Evolutionary conservation across 1,140 invertebrate genomes (phyloP).

Genomic region (Babylonia areolata): DNA sequence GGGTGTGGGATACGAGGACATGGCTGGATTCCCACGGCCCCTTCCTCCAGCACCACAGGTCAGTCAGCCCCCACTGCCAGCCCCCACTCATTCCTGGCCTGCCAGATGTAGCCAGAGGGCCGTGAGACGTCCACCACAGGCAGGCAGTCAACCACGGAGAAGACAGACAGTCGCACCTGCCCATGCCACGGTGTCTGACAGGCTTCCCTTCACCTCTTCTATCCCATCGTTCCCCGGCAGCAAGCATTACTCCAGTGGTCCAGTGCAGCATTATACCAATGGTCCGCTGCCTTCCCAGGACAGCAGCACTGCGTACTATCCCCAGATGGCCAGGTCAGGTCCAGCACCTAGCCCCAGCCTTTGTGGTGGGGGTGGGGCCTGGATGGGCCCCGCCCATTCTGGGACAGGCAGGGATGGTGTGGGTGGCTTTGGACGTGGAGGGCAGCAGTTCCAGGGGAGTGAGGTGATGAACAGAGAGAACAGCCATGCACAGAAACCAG

Average conservation of each 20-base stretch:
- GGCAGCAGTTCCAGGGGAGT: background rate
- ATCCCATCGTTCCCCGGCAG: background rate
- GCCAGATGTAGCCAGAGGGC: background rate
- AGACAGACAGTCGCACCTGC: background rate
- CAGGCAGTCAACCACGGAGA: background rate
- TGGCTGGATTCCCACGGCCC: background rate
- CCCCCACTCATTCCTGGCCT: background rate
- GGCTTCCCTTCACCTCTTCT: background rate
- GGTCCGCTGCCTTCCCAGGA: background rate
- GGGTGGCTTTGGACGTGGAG: background rate
- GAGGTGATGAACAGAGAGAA: background rate
- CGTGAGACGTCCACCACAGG: background rate
- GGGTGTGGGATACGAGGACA: background rate
- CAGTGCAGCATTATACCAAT: too few relatives aligned
- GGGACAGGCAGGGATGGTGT: too few relatives aligned
- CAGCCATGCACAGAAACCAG: background rate
- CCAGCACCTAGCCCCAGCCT: too few relatives aligned
- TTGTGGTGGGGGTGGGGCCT: too few relatives aligned
- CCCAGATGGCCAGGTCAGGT: too few relatives aligned
- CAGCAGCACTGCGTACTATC: too few relatives aligned
- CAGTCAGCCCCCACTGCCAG: background rate
- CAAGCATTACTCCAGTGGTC: too few relatives aligned
- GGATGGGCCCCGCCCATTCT: too few relatives aligned
- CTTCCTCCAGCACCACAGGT: background rate
- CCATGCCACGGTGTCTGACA: background rate